A percentile compares a stretch with the other conserved stretches of the same genome.
These are phyloP conservation scores for Halichoerus grypus DNA, from an alignment of 2,113 vertebrate genomes.

Conservation along the genomic window DNA sequence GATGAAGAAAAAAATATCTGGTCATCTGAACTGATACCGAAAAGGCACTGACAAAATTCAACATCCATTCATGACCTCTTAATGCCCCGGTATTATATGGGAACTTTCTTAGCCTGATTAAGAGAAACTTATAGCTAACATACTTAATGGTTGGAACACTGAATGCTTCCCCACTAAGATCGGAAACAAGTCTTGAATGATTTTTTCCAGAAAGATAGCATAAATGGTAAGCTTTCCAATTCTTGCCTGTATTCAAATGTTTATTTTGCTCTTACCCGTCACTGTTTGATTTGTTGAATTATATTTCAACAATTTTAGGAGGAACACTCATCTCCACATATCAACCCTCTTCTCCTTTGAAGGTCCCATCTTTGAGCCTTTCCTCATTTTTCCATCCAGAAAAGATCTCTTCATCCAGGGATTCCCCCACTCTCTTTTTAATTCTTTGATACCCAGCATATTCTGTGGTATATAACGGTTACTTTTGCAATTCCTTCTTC, in stretches of 20 bases:
- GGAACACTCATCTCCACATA: not conserved
- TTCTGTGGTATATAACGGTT: not conserved
- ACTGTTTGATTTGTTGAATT: not conserved
- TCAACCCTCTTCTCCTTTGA: not conserved
- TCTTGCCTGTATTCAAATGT: not conserved
- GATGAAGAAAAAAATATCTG: not conserved
- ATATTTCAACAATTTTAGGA: not conserved
- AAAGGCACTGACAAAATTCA: constrained; percentile 29
- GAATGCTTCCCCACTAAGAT: not conserved
- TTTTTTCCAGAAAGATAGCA: not conserved
- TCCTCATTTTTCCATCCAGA: not conserved
- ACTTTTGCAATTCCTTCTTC: constrained; percentile 15
- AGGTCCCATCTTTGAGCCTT: not conserved
- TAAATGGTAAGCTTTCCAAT: not conserved
- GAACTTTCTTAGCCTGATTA: not conserved
- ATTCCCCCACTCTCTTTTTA: not conserved
- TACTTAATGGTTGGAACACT: not conserved
- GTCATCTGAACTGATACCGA: not conserved
- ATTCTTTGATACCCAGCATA: not conserved
- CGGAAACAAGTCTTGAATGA: not conserved
- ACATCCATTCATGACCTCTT: not conserved
- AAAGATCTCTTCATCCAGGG: constrained; percentile 14
- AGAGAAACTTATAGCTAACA: not conserved
- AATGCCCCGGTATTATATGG: not conserved
- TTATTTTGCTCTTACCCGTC: not conserved